Evolutionary conservation across 2,888 invertebrate genomes (phyloP), one percentile per base, ranked within the genome.

Genomic region (Tineola bisselliella): DNA sequence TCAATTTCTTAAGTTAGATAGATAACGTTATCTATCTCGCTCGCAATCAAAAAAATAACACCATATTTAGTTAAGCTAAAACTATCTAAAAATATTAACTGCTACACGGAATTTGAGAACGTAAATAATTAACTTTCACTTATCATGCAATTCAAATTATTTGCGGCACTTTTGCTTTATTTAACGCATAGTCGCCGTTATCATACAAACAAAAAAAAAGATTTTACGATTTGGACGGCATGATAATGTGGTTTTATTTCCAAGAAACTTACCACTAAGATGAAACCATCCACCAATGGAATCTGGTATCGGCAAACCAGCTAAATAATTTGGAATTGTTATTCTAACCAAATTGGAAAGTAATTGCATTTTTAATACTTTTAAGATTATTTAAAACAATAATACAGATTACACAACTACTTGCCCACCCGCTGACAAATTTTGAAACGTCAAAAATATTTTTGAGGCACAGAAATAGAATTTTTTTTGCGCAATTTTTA

Each of bases 201-300:
- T 38, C 10, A 6, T 10, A 38, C n/a, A 38, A 38, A 38, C n/a
- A 38, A 38, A 38, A 38, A 38, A 38, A 38, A 38, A 6, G 6
- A 10, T n/a, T 38, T 10, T 38, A 38, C 38, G 10, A 2, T n/a
- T n/a, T 38, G 10, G n/a, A 38, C 38, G n/a, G 48, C 48, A 48
- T 48, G 48, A 10, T n/a, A 48, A 48, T 15, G 3, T 3, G 15
- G 8, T 48, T 15, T 2, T 15, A 48, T 6, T 54, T 1, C 5
- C 3, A 54, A 18, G 60, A 57, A 56, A 62, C 74, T 76, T 70
- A 96, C 96, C 89, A 82, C 95, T 92, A 66, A 96, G 88, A 70
- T 89, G 90, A 79, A 96, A 95, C 93, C 95, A 94, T 74, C 96
- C 96, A 65, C 93, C 91, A 66, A 96, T 79, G 12, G 92, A 89